Percentiles rank a stretch among this genome's conserved stretches.
These are phyloP conservation scores for Aegithalos caudatus DNA, from an alignment of 2,113 vertebrate species.

Conservation along the genomic window DNA sequence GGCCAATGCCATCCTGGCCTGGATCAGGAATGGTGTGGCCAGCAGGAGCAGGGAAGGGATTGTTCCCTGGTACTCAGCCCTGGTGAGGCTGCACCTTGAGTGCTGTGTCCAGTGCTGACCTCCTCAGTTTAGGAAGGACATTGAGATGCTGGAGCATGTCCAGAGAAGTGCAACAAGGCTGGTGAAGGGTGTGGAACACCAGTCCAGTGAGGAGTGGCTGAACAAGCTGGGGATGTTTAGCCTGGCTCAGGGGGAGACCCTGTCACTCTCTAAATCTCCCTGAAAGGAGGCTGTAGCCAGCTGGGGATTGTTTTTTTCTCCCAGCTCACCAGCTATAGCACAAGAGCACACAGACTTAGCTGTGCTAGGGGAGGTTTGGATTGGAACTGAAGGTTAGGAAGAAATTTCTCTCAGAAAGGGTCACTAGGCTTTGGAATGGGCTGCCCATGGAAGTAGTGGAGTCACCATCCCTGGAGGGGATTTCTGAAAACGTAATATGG, in stretches of 20 bases:
- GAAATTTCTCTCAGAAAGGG: background rate
- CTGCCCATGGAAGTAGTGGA: background rate
- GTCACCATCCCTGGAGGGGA: background rate
- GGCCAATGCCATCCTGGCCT: background rate
- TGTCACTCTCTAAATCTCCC: background rate
- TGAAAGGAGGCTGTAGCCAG: background rate
- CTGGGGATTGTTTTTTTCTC: rapidly evolving
- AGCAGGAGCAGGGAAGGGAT: background rate
- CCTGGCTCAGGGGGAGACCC: background rate
- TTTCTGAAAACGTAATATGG: background rate
- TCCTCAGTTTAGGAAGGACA: background rate
- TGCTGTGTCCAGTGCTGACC: background rate
- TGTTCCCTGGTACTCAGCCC: background rate
- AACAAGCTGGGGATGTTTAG: background rate
- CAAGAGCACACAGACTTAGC: background rate
- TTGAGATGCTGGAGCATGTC: background rate
- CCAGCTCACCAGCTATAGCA: background rate
- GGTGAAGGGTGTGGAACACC: background rate
- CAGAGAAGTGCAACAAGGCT: background rate
- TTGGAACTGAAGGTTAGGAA: background rate
- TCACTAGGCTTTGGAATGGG: background rate
- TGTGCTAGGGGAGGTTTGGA: rapidly evolving
- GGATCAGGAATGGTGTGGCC: background rate
- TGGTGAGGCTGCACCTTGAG: background rate
- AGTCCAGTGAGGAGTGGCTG: background rate